Evolutionary conservation across 2,113 vertebrate genomes (phyloP).

Genomic region (Tychaedon coryphoeus): DNA sequence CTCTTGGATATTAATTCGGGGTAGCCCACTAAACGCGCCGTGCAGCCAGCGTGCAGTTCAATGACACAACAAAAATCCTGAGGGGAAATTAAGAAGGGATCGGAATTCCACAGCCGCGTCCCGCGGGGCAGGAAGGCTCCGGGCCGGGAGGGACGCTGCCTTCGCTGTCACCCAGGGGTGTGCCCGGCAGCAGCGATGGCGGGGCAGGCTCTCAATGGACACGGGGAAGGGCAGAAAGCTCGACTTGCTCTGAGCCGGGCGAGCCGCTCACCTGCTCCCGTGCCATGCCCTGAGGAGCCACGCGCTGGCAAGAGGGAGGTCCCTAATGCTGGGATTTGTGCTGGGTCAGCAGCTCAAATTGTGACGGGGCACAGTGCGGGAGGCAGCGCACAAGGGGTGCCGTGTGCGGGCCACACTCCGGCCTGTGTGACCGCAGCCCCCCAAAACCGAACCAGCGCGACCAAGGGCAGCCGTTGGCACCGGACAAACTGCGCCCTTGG

Average conservation of each 20-base stretch:
- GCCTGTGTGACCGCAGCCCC: not conserved
- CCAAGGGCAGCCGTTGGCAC: not conserved
- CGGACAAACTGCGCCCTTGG: not conserved
- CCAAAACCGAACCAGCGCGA: not conserved
- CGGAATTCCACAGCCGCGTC: not conserved
- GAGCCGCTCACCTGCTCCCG: not conserved
- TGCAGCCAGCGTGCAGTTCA: not conserved
- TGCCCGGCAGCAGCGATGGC: not conserved
- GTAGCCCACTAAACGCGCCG: not conserved
- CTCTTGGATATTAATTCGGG: not conserved
- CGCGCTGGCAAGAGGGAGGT: not conserved
- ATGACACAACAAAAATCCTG: not conserved
- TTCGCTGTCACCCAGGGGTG: not conserved
- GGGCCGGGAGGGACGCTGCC: accelerated
- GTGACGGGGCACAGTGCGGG: not conserved
- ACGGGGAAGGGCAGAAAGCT: not conserved
- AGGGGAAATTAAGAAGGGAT: not conserved
- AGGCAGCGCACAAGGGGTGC: not conserved
- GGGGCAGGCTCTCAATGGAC: not conserved
- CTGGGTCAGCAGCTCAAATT: not conserved
- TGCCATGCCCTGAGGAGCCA: not conserved
- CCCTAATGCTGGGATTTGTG: not conserved
- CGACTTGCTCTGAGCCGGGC: accelerated
- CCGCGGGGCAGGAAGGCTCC: not conserved
- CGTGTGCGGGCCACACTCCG: not conserved